phyloP scores from a whole-genome alignment of 2,113 vertebrate species.

The Dasypus novemcinctus region DNA sequence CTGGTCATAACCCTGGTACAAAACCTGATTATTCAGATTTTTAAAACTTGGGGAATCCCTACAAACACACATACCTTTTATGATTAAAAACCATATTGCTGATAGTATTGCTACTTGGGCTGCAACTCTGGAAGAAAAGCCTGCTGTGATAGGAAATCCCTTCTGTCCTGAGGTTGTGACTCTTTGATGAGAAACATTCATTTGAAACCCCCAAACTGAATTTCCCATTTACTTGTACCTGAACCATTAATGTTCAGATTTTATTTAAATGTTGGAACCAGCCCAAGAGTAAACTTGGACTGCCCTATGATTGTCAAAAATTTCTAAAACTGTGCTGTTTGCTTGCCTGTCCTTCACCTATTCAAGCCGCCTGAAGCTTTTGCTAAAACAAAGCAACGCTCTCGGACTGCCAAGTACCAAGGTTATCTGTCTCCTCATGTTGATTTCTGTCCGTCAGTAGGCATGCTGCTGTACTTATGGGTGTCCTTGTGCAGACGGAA shows the following conservation, averaged over 20 bases:
- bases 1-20: neutral
- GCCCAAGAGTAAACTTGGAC: neutral
- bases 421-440: neutral
- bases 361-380: constrained; percentile 22
- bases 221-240: constrained; percentile 27
- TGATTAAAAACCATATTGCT: neutral
- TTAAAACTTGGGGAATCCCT: neutral
- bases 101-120: neutral
- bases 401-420: neutral
- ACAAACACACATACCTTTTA: neutral
- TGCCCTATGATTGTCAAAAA: constrained; percentile 25
- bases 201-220: neutral
- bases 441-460: constrained; percentile 20
- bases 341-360: constrained; percentile 31
- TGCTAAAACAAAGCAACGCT: constrained; percentile 12
- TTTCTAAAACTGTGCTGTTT: neutral
- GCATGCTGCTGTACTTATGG: neutral
- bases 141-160: neutral
- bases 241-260: constrained; percentile 7
- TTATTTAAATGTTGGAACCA: constrained; percentile 34
- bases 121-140: constrained; percentile 27
- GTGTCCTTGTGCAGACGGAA: neutral
- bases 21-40: constrained; percentile 5
- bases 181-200: constrained; percentile 16
- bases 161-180: constrained; percentile 16